Percentiles rank a stretch among this genome's conserved stretches.
phyloP scores from a whole-genome alignment of 1,140 invertebrate genomes.

The Heterodera schachtii region DNA sequence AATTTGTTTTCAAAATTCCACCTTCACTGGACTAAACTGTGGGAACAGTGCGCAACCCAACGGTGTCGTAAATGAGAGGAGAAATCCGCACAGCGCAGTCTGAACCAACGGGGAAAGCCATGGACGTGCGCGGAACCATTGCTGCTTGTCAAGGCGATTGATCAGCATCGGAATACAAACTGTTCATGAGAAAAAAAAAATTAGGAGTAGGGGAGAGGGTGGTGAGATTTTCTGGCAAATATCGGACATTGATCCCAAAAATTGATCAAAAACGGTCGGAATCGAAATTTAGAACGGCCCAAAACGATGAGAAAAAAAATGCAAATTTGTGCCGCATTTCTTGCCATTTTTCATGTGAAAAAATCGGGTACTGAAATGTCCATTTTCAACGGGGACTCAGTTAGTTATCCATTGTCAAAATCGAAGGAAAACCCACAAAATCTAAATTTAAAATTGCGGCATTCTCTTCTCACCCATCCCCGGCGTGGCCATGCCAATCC shows the following conservation, averaged over 20 bases:
- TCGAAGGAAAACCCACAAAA: too few species aligned
- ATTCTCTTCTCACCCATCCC: conserved; percentile 72
- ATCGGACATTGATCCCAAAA: too few species aligned
- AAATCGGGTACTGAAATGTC: too few species aligned
- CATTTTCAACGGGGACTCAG: too few species aligned
- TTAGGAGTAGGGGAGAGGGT: background rate
- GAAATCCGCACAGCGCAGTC: conserved; percentile 39
- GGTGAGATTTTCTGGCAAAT: too few species aligned
- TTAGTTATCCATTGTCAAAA: too few species aligned
- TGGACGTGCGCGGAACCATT: conserved; percentile 40
- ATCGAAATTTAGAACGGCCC: too few species aligned
- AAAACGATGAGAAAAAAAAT: too few species aligned
- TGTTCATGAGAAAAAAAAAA: background rate
- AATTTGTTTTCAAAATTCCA: conserved; percentile 26
- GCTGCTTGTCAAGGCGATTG: conserved; percentile 47
- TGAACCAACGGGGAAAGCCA: conserved; percentile 38
- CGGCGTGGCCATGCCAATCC: conserved; percentile 70
- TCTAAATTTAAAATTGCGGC: background rate
- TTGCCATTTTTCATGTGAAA: too few species aligned
- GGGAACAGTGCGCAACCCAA: conserved; percentile 63
- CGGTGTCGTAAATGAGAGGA: conserved; percentile 49
- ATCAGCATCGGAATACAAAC: conserved; percentile 53
- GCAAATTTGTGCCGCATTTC: too few species aligned
- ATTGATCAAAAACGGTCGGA: too few species aligned
- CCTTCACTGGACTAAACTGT: conserved; percentile 49